Evolutionary conservation across 2,888 invertebrate genomes (phyloP).

Genomic region (Kuschelorhynchus macadamiae): DNA sequence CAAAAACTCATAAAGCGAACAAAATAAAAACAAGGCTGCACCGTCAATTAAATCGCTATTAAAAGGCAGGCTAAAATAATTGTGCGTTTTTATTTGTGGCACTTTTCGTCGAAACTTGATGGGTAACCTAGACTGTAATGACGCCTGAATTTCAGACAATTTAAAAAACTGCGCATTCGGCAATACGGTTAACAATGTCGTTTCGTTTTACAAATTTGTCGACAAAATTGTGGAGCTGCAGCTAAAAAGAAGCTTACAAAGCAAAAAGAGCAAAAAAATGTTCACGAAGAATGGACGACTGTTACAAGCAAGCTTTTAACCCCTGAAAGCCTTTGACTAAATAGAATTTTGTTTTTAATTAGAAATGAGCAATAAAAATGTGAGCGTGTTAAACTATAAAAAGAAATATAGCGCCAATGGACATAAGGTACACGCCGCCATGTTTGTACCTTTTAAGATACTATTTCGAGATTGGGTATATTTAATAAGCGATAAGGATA

Average conservation of each 20-base stretch:
- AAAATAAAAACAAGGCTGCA: not conserved
- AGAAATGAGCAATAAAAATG: too few species aligned
- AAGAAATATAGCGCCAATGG: too few species aligned
- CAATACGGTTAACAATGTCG: constrained; percentile 50
- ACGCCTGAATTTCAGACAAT: constrained; percentile 46
- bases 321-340: not conserved
- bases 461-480: too few species aligned
- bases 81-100: constrained; percentile 40
- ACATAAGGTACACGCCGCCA: too few species aligned
- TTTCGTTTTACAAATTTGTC: constrained; percentile 49
- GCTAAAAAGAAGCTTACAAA: constrained; percentile 37
- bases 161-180: constrained; percentile 47
- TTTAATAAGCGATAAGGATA: too few species aligned
- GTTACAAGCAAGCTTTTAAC: not conserved
- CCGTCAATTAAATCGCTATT: constrained; percentile 42
- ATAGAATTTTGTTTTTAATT: constrained; percentile 5
- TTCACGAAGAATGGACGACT: constrained; percentile 7
- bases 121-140: constrained; percentile 45
- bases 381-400: too few species aligned
- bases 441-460: too few species aligned
- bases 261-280: constrained; percentile 28
- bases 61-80: constrained; percentile 35
- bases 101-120: constrained; percentile 37
- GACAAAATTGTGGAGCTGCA: constrained; percentile 32
- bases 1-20: too few species aligned